Base-by-base conservation (phyloP, 2,888 invertebrate species). In the Proisotoma minuta region DNA sequence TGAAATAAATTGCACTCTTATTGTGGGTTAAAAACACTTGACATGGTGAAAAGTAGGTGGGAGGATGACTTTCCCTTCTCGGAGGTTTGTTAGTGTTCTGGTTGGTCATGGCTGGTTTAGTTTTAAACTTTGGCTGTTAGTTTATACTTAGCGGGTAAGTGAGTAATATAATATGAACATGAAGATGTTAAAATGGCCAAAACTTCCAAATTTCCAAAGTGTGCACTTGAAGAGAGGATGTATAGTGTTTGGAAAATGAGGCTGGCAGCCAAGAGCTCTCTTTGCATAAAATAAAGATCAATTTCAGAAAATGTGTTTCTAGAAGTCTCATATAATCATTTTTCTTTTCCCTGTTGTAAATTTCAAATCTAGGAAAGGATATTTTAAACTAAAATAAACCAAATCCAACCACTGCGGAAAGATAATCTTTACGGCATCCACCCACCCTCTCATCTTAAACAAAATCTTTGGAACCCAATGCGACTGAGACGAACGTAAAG, bases 221-320 rank as follows among this genome's bases (percentile, higher is more conserved):
- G 43, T 43, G 43, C 18, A 43, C 43, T 43, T 43, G 43, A 43
- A 20, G 43, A 34, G 34, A 34, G 34, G 34, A 15, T 18, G 43
- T 15, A 20, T 43, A 34, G 53, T 54, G 34, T 23, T 39, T 3
- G 18, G 29, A 24, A 54, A 54, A 54, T 54, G 53, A 34, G 39
- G 39, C 39, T 54, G 53, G 53, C 53, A 54, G 53, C 53, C 24
- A 47, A 57, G 56, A 48, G 54, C 22, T 56, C 57, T 61, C 39
- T 61, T 56, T 61, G 61, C 61, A 61, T 61, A 61, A 61, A 61
- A 61, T 61, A 61, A 57, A 57, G 57, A 61, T 61, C 61, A 61
- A 61, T 61, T 61, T 54, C 34, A 56, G 51, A 57, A 60, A 61
- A 57, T 57, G 57, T 61, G 61, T 57, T 61, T 51, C 53, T 60